Conservation (phyloP, 2,888 invertebrate species). For the Caenorhabditis virilis region DNA sequence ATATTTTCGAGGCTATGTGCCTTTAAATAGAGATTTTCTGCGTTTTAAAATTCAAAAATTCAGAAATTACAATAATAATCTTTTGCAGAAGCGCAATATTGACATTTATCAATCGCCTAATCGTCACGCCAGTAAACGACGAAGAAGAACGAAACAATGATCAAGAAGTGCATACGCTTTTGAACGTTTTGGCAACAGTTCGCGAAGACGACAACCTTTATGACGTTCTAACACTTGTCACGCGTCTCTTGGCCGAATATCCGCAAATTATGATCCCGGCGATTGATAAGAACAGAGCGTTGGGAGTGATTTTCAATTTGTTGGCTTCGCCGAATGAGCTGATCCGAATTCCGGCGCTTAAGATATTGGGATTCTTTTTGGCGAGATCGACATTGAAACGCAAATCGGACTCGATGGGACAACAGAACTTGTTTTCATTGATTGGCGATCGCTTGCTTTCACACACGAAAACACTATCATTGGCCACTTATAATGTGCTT, state of each 20-base stretch:
- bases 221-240: constrained; percentile 94
- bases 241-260: constrained; percentile 95
- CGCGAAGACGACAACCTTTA: constrained; percentile 98
- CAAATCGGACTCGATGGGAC: constrained; percentile 98
- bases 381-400: constrained; percentile 97
- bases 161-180: constrained; percentile 95
- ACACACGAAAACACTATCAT: constrained; percentile 85
- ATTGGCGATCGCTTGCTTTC: constrained; percentile 88
- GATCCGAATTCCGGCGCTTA: constrained; percentile 91
- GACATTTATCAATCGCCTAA: constrained; percentile 75
- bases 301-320: constrained; percentile 93
- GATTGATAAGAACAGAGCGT: constrained; percentile 81
- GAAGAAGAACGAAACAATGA: constrained; percentile 72
- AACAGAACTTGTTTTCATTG: constrained; percentile 94
- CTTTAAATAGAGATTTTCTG: not conserved
- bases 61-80: too few species aligned
- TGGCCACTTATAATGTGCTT: constrained; percentile 95
- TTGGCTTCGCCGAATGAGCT: constrained; percentile 93
- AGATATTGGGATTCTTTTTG: constrained; percentile 93
- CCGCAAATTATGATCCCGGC: constrained; percentile 88
- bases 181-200: constrained; percentile 96
- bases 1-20: not conserved
- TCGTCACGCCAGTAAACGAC: constrained; percentile 46
- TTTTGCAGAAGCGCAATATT: constrained; percentile 84
- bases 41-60: not conserved